These are phyloP conservation scores for Pipistrellus pygmaeus DNA, from an alignment of 2,797 vertebrate species.

Conservation along the genomic window DNA sequence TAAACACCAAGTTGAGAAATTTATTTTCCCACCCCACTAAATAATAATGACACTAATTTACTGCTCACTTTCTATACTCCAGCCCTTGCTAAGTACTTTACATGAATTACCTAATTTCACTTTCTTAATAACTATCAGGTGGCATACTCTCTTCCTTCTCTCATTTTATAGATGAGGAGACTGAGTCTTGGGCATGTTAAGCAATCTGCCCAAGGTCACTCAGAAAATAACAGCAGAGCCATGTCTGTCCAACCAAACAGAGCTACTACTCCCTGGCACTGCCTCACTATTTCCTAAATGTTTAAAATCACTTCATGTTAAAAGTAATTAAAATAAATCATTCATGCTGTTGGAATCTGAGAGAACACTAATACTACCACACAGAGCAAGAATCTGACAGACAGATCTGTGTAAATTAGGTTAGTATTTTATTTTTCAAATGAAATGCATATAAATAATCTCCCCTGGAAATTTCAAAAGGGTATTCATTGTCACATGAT, in stretches of 20 bases:
- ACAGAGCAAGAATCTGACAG: neutral
- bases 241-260: neutral
- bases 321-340: constrained; percentile 35
- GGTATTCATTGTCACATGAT: neutral
- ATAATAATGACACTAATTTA: neutral
- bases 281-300: neutral
- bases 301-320: constrained; percentile 8
- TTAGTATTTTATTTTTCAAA: constrained; percentile 31
- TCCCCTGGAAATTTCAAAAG: constrained; percentile 7
- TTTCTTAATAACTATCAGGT: neutral
- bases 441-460: neutral
- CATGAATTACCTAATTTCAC: neutral
- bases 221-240: neutral
- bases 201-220: neutral
- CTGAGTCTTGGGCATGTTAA: neutral
- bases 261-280: neutral
- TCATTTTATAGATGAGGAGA: neutral
- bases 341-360: neutral
- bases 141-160: neutral
- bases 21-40: neutral
- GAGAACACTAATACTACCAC: neutral
- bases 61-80: neutral
- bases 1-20: neutral
- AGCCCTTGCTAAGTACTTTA: neutral
- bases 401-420: constrained; percentile 14